Evolutionary conservation across 2,797 vertebrate species (phyloP).

Genomic region (Toxotes lorentzi): DNA sequence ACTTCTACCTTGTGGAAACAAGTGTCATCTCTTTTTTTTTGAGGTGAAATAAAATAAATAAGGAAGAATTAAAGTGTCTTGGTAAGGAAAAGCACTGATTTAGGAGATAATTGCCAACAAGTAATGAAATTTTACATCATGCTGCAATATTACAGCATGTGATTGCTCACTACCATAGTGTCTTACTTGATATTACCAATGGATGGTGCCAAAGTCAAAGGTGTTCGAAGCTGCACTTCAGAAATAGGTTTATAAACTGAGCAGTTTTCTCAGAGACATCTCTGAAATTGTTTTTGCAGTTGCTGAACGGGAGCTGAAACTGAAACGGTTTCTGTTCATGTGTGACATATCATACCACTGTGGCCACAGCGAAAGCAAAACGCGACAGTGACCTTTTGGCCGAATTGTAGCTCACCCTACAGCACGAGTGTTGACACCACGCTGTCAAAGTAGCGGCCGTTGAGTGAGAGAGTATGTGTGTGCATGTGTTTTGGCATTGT

Average conservation of each 20-base stretch:
- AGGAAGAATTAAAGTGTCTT: not conserved
- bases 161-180: not conserved
- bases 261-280: not conserved
- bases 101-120: too few species aligned
- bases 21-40: not conserved
- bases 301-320: not conserved
- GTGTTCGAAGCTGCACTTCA: not conserved
- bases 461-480: not conserved
- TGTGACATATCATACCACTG: not conserved
- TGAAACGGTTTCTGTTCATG: not conserved
- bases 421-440: slow-evolving; percentile 32
- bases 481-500: slow-evolving; percentile 38
- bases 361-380: slow-evolving; percentile 4
- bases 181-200: not conserved
- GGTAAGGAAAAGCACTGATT: not conserved
- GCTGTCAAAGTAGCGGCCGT: slow-evolving; percentile 32
- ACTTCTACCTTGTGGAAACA: not conserved
- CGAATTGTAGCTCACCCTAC: slow-evolving; percentile 18
- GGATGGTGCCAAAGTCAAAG: not conserved
- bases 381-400: slow-evolving; percentile 11
- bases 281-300: not conserved
- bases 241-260: not conserved
- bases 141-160: not conserved
- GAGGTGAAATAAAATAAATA: not conserved
- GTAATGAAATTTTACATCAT: not conserved